Evolutionary conservation across 2,888 invertebrate species (phyloP).

Genomic region (Eristalis tenax): DNA sequence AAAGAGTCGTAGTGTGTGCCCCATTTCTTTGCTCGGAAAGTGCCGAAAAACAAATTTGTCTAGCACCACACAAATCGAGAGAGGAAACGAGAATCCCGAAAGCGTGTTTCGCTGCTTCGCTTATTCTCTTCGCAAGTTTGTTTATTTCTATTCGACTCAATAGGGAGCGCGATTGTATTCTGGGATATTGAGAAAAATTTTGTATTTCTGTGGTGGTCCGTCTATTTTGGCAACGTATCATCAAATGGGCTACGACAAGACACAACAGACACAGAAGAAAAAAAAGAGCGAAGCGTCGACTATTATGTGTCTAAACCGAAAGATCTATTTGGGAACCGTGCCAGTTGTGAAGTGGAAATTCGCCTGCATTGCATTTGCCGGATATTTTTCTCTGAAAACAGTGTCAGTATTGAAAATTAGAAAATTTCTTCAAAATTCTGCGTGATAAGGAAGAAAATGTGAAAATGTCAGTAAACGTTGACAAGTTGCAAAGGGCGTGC

Average conservation of each 20-base stretch:
- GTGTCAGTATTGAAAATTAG: background rate
- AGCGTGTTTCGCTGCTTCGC: background rate
- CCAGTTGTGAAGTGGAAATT: slow-evolving; percentile 54
- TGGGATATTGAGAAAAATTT: background rate
- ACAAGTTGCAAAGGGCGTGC: slow-evolving; percentile 75
- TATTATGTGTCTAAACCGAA: slow-evolving; percentile 20
- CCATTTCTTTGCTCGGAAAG: background rate
- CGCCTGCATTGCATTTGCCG: slow-evolving; percentile 30
- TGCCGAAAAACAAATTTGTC: background rate
- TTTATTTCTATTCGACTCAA: background rate
- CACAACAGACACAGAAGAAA: background rate
- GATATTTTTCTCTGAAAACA: background rate
- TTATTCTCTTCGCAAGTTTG: background rate
- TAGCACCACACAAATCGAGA: background rate
- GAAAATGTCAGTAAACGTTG: background rate
- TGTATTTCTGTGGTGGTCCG: slow-evolving; percentile 13
- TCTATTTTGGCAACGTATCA: slow-evolving; percentile 51
- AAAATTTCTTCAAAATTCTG: background rate
- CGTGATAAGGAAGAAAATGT: background rate
- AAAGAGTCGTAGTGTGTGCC: background rate
- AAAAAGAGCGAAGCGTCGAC: slow-evolving; percentile 5
- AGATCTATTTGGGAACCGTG: slow-evolving; percentile 50
- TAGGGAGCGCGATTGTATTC: background rate
- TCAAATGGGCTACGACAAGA: slow-evolving; percentile 14
- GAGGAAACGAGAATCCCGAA: background rate